These are phyloP conservation scores for Struthio camelus DNA, from an alignment of 2,113 vertebrate genomes.

Conservation along the genomic window DNA sequence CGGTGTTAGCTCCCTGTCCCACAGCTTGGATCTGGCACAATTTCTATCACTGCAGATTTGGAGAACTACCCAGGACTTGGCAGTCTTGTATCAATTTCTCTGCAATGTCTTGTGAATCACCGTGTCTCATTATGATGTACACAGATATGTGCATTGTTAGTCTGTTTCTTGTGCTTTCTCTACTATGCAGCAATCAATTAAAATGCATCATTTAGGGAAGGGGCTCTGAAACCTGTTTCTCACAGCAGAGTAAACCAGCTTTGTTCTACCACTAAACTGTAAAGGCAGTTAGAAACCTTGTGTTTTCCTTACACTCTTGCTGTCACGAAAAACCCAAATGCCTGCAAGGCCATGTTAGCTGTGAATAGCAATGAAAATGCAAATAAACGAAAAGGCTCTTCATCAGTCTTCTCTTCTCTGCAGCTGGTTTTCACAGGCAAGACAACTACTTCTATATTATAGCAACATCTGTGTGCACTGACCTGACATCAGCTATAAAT, in stretches of 20 bases:
- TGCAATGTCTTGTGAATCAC: background rate
- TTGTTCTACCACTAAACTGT: background rate
- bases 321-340: background rate
- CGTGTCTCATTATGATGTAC: rapidly evolving
- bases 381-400: background rate
- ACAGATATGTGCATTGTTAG: rapidly evolving
- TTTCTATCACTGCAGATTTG: background rate
- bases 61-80: background rate
- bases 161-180: background rate
- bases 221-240: rapidly evolving
- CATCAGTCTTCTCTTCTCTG: background rate
- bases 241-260: background rate
- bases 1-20: background rate
- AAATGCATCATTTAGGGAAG: background rate
- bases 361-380: background rate
- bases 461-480: background rate
- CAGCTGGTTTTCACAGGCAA: background rate
- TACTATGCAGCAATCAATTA: background rate
- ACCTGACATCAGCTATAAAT: background rate
- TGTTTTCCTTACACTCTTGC: background rate
- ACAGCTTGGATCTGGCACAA: background rate
- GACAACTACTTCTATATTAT: background rate
- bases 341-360: background rate
- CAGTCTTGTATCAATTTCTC: background rate
- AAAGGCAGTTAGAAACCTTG: background rate